phyloP scores from a whole-genome alignment of 2,888 invertebrate genomes.

The Bimastos eiseni region DNA sequence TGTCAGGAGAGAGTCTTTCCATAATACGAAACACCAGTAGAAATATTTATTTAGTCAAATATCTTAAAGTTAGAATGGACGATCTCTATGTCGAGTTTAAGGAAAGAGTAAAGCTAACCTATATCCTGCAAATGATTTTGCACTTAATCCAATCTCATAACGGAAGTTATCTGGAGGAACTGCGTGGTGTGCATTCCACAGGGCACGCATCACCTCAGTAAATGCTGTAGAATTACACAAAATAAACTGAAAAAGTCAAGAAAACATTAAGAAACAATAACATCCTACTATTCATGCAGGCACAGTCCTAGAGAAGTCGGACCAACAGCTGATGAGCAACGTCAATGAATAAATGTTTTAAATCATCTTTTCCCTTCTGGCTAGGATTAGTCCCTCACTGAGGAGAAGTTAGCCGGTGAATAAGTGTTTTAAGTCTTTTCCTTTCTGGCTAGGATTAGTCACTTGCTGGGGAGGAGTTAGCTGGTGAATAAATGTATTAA shows the following conservation, averaged over 20 bases:
- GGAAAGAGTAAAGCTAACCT: conserved; percentile 61
- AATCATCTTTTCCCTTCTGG: too few relatives aligned
- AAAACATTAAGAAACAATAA: background rate
- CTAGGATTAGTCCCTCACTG: too few relatives aligned
- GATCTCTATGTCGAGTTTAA: background rate
- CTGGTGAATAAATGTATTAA: too few relatives aligned
- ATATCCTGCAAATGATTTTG: conserved; percentile 88
- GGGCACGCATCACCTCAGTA: conserved; percentile 56
- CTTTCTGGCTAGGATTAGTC: too few relatives aligned
- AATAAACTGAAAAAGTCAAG: background rate
- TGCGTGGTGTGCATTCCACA: conserved; percentile 56
- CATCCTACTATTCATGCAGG: background rate
- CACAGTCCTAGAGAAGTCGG: too few relatives aligned
- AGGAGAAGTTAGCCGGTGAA: too few relatives aligned
- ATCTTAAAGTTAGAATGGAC: background rate
- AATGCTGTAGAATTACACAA: conserved; percentile 62
- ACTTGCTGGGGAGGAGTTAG: too few relatives aligned
- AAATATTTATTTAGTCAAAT: background rate
- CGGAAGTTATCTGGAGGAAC: conserved; percentile 59
- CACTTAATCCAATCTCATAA: conserved; percentile 70
- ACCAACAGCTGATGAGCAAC: too few relatives aligned
- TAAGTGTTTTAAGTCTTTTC: too few relatives aligned
- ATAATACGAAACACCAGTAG: too few relatives aligned
- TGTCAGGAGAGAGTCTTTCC: too few relatives aligned
- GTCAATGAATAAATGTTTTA: too few relatives aligned